These are phyloP conservation scores for Yasuhikotakia modesta DNA, from an alignment of 2,797 vertebrate genomes.

Conservation along the genomic window DNA sequence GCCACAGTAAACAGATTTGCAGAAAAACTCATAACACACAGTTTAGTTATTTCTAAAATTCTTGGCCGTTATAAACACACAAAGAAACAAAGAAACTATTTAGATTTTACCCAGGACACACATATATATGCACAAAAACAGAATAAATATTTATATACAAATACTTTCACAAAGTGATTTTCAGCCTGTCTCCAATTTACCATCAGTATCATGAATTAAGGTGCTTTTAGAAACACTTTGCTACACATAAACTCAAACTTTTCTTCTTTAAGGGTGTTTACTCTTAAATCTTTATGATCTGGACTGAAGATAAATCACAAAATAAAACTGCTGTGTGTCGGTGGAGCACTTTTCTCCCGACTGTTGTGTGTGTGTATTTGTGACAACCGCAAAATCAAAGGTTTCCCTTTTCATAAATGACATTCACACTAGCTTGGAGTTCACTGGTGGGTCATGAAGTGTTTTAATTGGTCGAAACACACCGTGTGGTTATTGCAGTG, in stretches of 20 bases:
- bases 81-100: background rate
- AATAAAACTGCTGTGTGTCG: too few relatives aligned
- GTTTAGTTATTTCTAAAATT: background rate
- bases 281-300: too few relatives aligned
- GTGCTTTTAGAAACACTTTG: too few relatives aligned
- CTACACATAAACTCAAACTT: too few relatives aligned
- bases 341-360: background rate
- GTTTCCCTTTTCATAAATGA: background rate
- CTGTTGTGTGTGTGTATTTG: background rate
- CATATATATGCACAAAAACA: too few relatives aligned
- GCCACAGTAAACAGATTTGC: background rate
- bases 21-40: background rate
- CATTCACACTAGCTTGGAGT: background rate
- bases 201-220: too few relatives aligned
- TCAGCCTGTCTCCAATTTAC: too few relatives aligned
- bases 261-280: too few relatives aligned
- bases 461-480: background rate
- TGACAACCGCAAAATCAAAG: background rate
- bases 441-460: background rate
- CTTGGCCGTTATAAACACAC: background rate
- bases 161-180: too few relatives aligned
- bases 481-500: background rate
- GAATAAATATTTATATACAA: too few relatives aligned
- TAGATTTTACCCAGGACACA: background rate
- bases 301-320: too few relatives aligned